Evolutionary conservation across 2,113 vertebrate species (phyloP).

Genomic region (Tragulus kanchil): DNA sequence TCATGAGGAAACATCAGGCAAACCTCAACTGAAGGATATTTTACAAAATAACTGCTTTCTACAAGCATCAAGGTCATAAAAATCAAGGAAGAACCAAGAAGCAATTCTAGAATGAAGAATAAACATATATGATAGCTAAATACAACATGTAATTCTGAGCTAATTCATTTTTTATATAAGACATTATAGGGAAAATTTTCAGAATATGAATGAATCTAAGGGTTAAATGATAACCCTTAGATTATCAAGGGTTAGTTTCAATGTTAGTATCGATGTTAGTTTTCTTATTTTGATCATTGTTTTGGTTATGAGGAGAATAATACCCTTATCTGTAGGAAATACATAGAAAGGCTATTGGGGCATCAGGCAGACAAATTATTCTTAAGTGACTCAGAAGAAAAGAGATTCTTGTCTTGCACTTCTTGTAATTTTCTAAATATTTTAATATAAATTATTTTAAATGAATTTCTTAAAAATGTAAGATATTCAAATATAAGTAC

Average conservation of each 20-base stretch:
- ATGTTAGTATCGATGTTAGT: background rate
- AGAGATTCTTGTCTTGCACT: background rate
- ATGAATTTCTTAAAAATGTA: background rate
- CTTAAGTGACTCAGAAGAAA: background rate
- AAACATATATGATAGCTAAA: background rate
- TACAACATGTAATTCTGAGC: background rate
- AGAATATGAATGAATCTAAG: background rate
- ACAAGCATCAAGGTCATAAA: background rate
- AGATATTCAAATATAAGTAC: background rate
- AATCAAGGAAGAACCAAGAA: background rate
- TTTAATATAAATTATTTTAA: constrained; percentile 27
- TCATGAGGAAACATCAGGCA: background rate
- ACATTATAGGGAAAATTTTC: background rate
- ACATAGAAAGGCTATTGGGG: background rate
- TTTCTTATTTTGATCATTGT: background rate
- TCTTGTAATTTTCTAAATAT: background rate
- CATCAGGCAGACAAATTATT: background rate
- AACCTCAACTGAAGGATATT: background rate
- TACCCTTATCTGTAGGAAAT: background rate
- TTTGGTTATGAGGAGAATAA: background rate
- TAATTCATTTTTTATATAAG: background rate
- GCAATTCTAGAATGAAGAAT: background rate
- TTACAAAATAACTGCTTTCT: background rate
- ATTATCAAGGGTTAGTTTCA: too few relatives aligned
- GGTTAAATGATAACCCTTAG: background rate